Evolutionary conservation across 2,888 invertebrate genomes (phyloP).

Genomic region (Chrysotoxum bicinctum): DNA sequence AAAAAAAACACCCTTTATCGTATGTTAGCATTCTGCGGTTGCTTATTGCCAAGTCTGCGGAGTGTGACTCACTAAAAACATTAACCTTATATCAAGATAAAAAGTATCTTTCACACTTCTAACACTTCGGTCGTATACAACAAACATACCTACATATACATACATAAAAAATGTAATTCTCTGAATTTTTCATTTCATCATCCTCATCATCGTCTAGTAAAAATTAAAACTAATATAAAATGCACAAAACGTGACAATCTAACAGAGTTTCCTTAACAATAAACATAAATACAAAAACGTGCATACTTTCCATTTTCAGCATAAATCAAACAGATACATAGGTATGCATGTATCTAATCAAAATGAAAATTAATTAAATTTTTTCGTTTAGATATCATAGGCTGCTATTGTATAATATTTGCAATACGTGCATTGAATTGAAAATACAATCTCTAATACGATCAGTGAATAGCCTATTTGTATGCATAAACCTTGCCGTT

Average conservation of each 20-base stretch:
- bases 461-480: constrained; percentile 34
- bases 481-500: constrained; percentile 25
- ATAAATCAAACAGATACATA: neutral
- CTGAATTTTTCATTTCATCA: neutral
- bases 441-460: neutral
- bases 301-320: constrained; percentile 35
- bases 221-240: constrained; percentile 6
- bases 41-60: neutral
- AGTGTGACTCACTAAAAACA: neutral
- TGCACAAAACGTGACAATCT: constrained; percentile 43
- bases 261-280: constrained; percentile 16
- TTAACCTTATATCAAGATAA: neutral
- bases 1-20: neutral
- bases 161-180: no score
- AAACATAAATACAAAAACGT: constrained; percentile 34
- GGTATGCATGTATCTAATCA: neutral
- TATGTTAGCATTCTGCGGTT: neutral
- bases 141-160: no score
- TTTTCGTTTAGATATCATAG: constrained; percentile 14
- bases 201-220: neutral
- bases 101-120: neutral
- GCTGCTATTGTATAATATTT: constrained; percentile 31
- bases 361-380: constrained; percentile 23
- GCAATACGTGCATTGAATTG: constrained; percentile 39
- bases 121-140: neutral